Evolutionary conservation across 2,888 invertebrate genomes (phyloP).

Genomic region (Troides helena): DNA sequence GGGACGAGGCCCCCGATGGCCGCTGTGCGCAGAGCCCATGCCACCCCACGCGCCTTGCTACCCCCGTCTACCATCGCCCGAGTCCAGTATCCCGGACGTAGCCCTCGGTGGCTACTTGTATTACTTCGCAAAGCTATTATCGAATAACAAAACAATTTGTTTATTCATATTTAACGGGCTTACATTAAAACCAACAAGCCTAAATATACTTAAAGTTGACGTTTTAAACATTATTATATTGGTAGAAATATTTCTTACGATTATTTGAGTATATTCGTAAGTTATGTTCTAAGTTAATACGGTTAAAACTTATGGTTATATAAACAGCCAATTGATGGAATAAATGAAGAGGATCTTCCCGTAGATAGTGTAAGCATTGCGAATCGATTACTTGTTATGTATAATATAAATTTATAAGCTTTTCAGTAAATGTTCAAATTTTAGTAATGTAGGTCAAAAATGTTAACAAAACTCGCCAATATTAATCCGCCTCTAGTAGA

Average conservation of each 20-base stretch:
- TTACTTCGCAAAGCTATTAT: constrained; percentile 24
- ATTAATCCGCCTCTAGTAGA: too few relatives aligned
- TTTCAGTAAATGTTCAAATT: background rate
- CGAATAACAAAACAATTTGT: constrained; percentile 44
- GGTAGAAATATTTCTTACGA: too few relatives aligned
- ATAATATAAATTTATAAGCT: too few relatives aligned
- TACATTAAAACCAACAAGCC: too few relatives aligned
- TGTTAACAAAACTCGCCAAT: background rate
- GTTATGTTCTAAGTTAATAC: too few relatives aligned
- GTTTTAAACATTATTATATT: too few relatives aligned
- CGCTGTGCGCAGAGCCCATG: constrained; percentile 25
- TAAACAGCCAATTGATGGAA: too few relatives aligned
- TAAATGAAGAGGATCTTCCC: too few relatives aligned
- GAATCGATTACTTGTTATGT: too few relatives aligned
- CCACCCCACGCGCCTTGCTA: constrained; percentile 26
- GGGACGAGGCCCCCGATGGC: constrained; percentile 40
- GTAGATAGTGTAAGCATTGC: background rate
- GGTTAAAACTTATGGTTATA: too few relatives aligned
- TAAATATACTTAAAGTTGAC: too few relatives aligned
- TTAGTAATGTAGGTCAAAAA: background rate
- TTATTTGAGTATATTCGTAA: too few relatives aligned
- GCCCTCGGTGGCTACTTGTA: constrained; percentile 32
- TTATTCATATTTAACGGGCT: background rate
- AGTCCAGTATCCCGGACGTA: constrained; percentile 33
- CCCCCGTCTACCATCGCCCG: constrained; percentile 31